Base-by-base conservation (phyloP, 35 echinoderm and acorn worm species). In the Ophiothrix spiculata region DNA sequence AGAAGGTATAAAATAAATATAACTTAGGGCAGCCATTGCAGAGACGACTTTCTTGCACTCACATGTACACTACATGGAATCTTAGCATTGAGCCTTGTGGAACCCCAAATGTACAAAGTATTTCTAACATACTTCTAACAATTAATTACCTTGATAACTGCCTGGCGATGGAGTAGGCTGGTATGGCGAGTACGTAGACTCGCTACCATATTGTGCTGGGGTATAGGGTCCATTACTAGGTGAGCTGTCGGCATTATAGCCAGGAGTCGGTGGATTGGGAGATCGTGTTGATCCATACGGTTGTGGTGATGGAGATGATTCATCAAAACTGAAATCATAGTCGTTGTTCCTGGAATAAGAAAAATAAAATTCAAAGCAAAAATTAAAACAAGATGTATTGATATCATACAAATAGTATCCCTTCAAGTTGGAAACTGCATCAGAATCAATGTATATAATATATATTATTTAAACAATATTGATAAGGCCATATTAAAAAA, bases 251-350 rank as follows among this genome's bases (percentile, higher is more conserved):
- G 92, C 83, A 11, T 88, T 81, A 39, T 98, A 98, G 1, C 95
- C 95, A 31, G 95, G 95, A 25, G 95, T 98, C 34, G 88, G 89
- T 0, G 95, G 95, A 78, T 88, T 93, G 2, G 81, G 81, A 10
- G 81, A 63, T 35, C 79, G 54, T 11, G 92, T 86, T 0, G 93
- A 96, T 0, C 91, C 86, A 29, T 94, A 94, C 1, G 91, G 91
- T 56, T 93, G 91, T 8, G 95, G 95, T 23, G 95, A 98, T 8
- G 95, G 95, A 25, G 95, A 91, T 25, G 87, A 88, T 63, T 98
- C 95, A 56, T 98, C 92, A 86, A 94, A 98, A 74, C 87, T 89
- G 83, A 86, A 98, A 42, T 91, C 88, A 42, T 85, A 91, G 37
- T 97, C 94, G 40, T 84, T 92, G 25, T 77, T 37, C 75, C 94